Evolutionary conservation across 2,113 vertebrate genomes (phyloP), one percentile per base, ranked within the genome.

Genomic region (Lynx canadensis): DNA sequence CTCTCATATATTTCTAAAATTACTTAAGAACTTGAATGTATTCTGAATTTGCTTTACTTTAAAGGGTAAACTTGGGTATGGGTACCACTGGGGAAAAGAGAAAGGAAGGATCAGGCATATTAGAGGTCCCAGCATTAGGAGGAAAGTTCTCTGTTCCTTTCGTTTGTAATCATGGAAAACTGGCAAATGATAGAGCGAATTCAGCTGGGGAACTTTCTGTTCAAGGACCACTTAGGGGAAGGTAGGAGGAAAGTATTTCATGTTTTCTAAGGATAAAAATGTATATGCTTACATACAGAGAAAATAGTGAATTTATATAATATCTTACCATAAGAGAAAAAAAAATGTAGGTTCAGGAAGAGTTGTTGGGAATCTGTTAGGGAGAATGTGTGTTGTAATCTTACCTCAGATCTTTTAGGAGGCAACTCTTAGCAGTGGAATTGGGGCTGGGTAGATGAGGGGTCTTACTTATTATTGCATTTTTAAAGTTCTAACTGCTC

Each of bases 11-110:
- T 31, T 81, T 89, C 60, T 86, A 57, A 90, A 94, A 48, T 81
- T 57, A 78, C 27, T 65, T 81, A 55, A 27, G 41, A 31, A 60
- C 69, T 45, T 57, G 45, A 91, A 45, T 96, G n/a, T 33, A 71
- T 83, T 84, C 60, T 91, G 50, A 94, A 71, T 93, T 76, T 96
- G 71, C 89, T 96, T 85, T 95, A 85, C 9, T 23, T 85, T 57
- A 92, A 5, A 14, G 14, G 31, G 12, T 57, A 89, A 85, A 48
- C 19, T 69, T 94, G 57, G 4, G 2, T 92, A 14, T 91, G 36
- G 38, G 29, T 83, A 38, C 50, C 31, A 21, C 31, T 82, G 50
- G 55, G 38, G 52, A 41, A 84, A 85, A 89, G 38, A 65, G 92
- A 79, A 33, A 13, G 60, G 63, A 55, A 90, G 50, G 23, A 74